Evolutionary conservation across 64 coral and sea anemone species (phyloP).

Genomic region (Actinia equina): DNA sequence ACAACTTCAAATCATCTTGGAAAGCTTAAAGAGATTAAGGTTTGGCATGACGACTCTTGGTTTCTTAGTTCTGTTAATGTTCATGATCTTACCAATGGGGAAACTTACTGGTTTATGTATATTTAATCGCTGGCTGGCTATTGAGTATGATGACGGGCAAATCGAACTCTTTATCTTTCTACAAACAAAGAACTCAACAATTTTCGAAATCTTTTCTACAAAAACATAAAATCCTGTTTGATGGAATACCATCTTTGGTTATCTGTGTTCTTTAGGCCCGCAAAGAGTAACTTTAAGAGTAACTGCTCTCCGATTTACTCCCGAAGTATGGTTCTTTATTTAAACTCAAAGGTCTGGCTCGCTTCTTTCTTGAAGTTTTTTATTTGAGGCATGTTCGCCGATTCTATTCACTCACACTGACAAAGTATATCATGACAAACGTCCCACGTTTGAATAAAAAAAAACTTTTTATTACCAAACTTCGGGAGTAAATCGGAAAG

Average conservation of each 20-base stretch:
- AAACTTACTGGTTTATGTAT: neutral
- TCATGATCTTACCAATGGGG: neutral
- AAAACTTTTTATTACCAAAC: too few relatives aligned
- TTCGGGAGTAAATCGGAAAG: too few relatives aligned
- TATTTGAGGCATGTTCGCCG: too few relatives aligned
- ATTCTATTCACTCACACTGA: too few relatives aligned
- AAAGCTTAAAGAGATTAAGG: neutral
- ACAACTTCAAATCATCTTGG: neutral
- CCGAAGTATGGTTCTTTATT: too few relatives aligned
- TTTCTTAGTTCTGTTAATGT: conserved; percentile 2
- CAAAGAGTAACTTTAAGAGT: conserved; percentile 22
- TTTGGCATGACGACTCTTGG: conserved; percentile 39
- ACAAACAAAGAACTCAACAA: neutral
- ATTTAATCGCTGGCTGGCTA: conserved; percentile 34
- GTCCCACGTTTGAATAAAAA: too few relatives aligned
- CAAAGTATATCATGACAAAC: too few relatives aligned
- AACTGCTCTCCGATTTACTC: too few relatives aligned
- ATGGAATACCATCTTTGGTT: conserved; percentile 33
- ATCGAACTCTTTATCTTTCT: neutral
- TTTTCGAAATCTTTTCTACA: conserved; percentile 5
- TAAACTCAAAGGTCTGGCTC: too few relatives aligned
- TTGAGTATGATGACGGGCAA: conserved; percentile 26
- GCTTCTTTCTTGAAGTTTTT: too few relatives aligned
- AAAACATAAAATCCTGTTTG: neutral
- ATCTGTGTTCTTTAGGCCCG: conserved; percentile 26